Conservation (phyloP, 1,140 invertebrate species). For the Drusus annulatus region DNA sequence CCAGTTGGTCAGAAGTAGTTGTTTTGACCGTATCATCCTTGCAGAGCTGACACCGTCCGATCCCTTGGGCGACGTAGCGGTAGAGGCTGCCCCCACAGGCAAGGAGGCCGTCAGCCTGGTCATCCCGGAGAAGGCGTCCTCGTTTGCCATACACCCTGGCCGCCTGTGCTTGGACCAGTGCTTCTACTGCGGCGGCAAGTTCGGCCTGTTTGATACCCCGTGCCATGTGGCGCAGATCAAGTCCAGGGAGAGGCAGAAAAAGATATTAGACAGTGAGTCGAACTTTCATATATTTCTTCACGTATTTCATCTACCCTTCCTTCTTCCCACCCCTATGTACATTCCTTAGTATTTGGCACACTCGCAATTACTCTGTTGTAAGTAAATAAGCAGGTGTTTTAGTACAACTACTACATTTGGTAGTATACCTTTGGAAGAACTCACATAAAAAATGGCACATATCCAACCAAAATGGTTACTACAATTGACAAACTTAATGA, state of each 20-base stretch:
- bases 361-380: too few relatives aligned
- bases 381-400: too few relatives aligned
- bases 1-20: not conserved
- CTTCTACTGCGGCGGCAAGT: constrained; percentile 88
- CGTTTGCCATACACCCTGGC: constrained; percentile 87
- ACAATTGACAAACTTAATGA: too few relatives aligned
- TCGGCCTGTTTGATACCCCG: constrained; percentile 86
- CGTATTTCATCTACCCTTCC: too few relatives aligned
- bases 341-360: too few relatives aligned
- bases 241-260: constrained; percentile 82
- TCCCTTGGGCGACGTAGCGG: constrained; percentile 64
- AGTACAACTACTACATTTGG: too few relatives aligned
- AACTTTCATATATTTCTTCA: not conserved
- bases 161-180: constrained; percentile 86
- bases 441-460: too few relatives aligned
- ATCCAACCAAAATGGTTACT: too few relatives aligned
- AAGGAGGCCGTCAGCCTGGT: constrained; percentile 78
- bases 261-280: constrained; percentile 79
- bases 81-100: constrained; percentile 71
- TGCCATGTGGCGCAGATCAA: constrained; percentile 90
- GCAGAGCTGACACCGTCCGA: constrained; percentile 63
- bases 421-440: too few relatives aligned
- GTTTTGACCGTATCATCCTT: constrained; percentile 8
- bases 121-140: constrained; percentile 89
- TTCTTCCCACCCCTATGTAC: too few relatives aligned